Evolutionary conservation across 1,140 invertebrate genomes (phyloP), one percentile per base, ranked within the genome.

Genomic region (Euborellia annulipes): DNA sequence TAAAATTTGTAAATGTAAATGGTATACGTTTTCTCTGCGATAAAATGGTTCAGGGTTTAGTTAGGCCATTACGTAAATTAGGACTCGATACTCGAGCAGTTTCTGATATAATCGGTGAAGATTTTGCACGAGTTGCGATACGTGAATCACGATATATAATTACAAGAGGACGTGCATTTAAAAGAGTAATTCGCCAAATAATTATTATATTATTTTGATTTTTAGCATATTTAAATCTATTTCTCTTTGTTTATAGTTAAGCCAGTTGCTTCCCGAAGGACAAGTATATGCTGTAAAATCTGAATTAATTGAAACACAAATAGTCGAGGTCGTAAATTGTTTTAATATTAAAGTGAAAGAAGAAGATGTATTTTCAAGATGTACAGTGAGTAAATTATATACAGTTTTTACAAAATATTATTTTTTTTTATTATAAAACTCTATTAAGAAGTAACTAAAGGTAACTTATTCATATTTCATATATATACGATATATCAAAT

Each of bases 331-430:
- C 3, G 50, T 82, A 2, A 59, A 64, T 11, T 62, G 73, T 54
- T 82, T 76, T 52, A 73, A 77, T 51, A 60, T 85, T 14, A 50
- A 57, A 13, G 64, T 82, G 7, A 68, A 62, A 7, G 60, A 68
- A 46, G 57, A 66, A 32, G 69, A 82, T 59, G 69, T 82, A 34
- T 79, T 81, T 49, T 77, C 71, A 53, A 63, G 78, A 40, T 84
- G 80, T 58, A 65, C 72, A 57, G 69, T 76, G 54, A 55, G 53
- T 48, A 52, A 47, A 14, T 9, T n/a, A n/a, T n/a, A n/a, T n/a
- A n/a, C n/a, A n/a, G n/a, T n/a, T n/a, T n/a, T n/a, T n/a, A n/a
- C n/a, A n/a, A n/a, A n/a, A n/a, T n/a, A n/a, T n/a, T n/a, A n/a
- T n/a, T n/a, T n/a, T n/a, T n/a, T n/a, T n/a, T n/a, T n/a, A n/a